Evolutionary conservation across 1,140 invertebrate genomes (phyloP).

Genomic region (Drosophila punjabiensis): DNA sequence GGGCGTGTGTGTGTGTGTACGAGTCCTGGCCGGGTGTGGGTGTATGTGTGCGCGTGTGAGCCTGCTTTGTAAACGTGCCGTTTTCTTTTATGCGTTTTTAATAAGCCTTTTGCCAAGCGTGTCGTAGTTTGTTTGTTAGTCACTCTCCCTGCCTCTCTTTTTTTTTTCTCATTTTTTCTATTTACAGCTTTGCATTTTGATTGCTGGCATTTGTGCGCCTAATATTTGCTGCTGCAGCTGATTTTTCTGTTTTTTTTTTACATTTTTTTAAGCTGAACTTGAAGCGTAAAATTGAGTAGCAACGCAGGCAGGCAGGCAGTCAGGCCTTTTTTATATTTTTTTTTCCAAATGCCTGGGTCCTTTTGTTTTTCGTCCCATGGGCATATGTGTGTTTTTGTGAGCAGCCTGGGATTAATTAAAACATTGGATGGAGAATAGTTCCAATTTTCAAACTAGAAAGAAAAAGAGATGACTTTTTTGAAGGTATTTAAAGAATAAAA

Average conservation of each 20-base stretch:
- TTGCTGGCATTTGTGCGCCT: constrained; percentile 70
- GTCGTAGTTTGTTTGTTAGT: constrained; percentile 67
- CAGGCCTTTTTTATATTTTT: constrained; percentile 44
- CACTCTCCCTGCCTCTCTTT: constrained; percentile 15
- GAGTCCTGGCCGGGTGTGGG: constrained; percentile 24
- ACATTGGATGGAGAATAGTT: constrained; percentile 5
- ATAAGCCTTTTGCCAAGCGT: constrained; percentile 79
- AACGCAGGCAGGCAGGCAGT: constrained; percentile 21
- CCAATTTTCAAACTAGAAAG: not conserved
- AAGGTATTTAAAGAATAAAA: not conserved
- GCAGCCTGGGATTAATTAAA: constrained; percentile 41
- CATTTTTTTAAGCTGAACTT: constrained; percentile 51
- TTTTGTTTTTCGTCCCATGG: constrained; percentile 19
- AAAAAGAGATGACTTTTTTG: not conserved
- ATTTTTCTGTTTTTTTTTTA: constrained; percentile 39
- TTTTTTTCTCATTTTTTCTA: constrained; percentile 42
- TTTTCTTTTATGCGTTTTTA: constrained; percentile 83
- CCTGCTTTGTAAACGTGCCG: constrained; percentile 78
- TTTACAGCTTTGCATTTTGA: constrained; percentile 74
- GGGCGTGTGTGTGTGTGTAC: constrained; percentile 4
- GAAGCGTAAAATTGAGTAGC: constrained; percentile 62
- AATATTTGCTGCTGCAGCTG: constrained; percentile 43
- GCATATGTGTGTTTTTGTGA: constrained; percentile 22
- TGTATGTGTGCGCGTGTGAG: constrained; percentile 46
- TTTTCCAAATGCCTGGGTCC: not conserved